Evolutionary conservation across 2,888 invertebrate genomes (phyloP).

Genomic region (Strigamia maritima): DNA sequence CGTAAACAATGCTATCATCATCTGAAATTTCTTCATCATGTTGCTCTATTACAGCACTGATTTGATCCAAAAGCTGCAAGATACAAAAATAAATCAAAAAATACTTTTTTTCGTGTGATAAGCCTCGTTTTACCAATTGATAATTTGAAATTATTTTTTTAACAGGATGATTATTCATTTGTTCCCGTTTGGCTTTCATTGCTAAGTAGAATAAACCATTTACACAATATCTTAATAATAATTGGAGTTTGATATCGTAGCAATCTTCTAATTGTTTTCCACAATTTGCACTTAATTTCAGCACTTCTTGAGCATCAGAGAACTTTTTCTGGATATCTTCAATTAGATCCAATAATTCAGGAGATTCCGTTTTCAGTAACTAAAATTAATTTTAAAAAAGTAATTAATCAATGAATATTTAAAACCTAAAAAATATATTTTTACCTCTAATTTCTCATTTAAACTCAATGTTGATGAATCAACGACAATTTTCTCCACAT

Average conservation of each 20-base stretch:
- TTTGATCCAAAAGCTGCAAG: constrained; percentile 11
- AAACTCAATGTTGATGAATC: constrained; percentile 73
- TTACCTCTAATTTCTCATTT: constrained; percentile 66
- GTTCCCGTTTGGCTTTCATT: constrained; percentile 70
- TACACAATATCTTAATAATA: constrained; percentile 67
- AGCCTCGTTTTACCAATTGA: constrained; percentile 50
- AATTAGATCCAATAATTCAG: constrained; percentile 75
- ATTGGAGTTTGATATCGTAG: constrained; percentile 47
- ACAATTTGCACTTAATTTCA: constrained; percentile 62
- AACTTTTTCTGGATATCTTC: constrained; percentile 71
- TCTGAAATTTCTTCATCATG: constrained; percentile 39
- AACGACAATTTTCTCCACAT: constrained; percentile 61
- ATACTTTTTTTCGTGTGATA: neutral
- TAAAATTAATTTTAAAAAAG: constrained; percentile 43
- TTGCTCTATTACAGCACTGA: neutral
- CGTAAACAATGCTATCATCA: constrained; percentile 44
- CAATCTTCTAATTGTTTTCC: constrained; percentile 56
- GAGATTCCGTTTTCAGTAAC: constrained; percentile 77
- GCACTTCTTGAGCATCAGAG: constrained; percentile 51
- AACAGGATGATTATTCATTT: constrained; percentile 81
- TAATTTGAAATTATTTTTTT: constrained; percentile 78
- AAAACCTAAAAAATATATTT: neutral
- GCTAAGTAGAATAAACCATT: constrained; percentile 83
- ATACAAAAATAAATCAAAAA: neutral
- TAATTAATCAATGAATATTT: neutral